Percentiles rank a stretch among this genome's conserved stretches.
phyloP scores from a whole-genome alignment of 2,888 invertebrate species.

The Eremobia ochroleuca region DNA sequence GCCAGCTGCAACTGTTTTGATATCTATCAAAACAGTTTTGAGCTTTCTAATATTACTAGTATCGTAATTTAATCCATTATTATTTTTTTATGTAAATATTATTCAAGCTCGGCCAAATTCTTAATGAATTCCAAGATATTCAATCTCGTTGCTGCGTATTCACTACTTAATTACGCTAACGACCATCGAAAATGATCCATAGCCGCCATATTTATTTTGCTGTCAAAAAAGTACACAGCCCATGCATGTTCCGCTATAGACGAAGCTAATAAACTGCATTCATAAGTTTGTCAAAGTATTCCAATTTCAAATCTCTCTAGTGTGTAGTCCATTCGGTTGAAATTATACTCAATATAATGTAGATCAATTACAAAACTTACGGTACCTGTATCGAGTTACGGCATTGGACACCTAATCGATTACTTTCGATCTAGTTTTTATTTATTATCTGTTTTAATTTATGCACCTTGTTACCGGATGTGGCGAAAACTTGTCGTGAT shows the following conservation, averaged over 20 bases:
- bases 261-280: slow-evolving; percentile 39
- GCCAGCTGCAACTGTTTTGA: too few species aligned
- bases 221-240: slow-evolving; percentile 19
- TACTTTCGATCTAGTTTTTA: slow-evolving; percentile 75
- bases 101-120: slow-evolving; percentile 18
- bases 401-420: slow-evolving; percentile 76
- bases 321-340: slow-evolving; percentile 60
- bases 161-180: slow-evolving; percentile 71
- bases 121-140: slow-evolving; percentile 54
- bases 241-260: slow-evolving; percentile 13
- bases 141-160: slow-evolving; percentile 58
- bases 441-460: slow-evolving; percentile 75
- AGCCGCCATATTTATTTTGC: slow-evolving; percentile 60
- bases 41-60: slow-evolving; percentile 43
- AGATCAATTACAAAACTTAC: slow-evolving; percentile 75
- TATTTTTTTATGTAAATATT: slow-evolving; percentile 47
- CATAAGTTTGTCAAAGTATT: slow-evolving; percentile 63
- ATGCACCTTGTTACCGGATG: slow-evolving; percentile 79
- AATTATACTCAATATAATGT: slow-evolving; percentile 69
- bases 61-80: slow-evolving; percentile 21
- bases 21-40: slow-evolving; percentile 21
- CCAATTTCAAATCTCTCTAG: slow-evolving; percentile 63
- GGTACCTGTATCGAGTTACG: slow-evolving; percentile 71
- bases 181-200: slow-evolving; percentile 54
- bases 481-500: slow-evolving; percentile 76